Base-by-base conservation (phyloP, 1,140 invertebrate genomes). In the Ruditapes philippinarum region DNA sequence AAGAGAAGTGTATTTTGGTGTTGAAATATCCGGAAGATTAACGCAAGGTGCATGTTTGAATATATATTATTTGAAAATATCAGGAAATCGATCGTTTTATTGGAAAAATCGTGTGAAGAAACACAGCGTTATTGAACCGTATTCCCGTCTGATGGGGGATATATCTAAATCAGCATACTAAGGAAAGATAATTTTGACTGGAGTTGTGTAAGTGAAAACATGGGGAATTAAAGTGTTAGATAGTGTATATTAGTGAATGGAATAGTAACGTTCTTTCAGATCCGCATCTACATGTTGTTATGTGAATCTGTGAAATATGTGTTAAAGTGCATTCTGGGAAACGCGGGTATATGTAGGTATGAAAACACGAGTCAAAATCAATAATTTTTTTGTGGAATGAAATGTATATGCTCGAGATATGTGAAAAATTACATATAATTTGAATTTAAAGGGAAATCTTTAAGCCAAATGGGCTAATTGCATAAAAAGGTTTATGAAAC, bases 21-120 rank as follows among this genome's bases (percentile, higher is more conserved):
- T 38, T 78, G 33, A 78, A 54, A 36, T 79, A 57, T 57, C 4
- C 38, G 76, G 25, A 38, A 36, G 33, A 40, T 28, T 22, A 70
- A 11, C 17, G 33, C 3, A 38, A 19, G 7, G 25, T 70, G 33
- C 22, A 38, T 70, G 65, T 7, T 19, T 38, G 19, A 9, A 38
- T 17, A 17, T 70, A 40, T 70, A 70, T 70, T 38, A 70, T 38
- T 40, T 70, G 33, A 78, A 78, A 78, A 78, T 25, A 54, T 45
- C 74, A 36, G 42, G 54, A 51, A 78, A 78, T 78, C 74, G 74
- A 78, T 78, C 70, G 45, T 31, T 78, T 78, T 49, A 51, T 12
- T 54, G 74, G 45, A 19, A 36, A 40, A 70, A 38, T 28, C 65
- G 65, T 70, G 65, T 40, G 3, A n/a, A 38, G 14, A 38, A 14